These are phyloP conservation scores for Hippoglossus stenolepis DNA, from an alignment of 2,113 vertebrate species.

Conservation along the genomic window DNA sequence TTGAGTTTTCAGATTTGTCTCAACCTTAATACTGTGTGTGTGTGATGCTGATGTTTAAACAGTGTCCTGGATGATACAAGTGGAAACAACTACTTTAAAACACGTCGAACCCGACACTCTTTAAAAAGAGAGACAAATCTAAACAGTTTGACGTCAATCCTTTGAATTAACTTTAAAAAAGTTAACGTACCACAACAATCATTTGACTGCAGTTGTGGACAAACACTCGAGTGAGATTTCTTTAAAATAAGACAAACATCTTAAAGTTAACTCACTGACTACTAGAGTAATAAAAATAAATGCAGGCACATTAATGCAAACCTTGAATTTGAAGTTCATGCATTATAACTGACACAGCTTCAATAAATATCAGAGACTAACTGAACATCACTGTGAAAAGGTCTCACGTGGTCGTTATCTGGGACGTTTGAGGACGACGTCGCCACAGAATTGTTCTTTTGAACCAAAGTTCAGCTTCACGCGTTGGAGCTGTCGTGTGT, in stretches of 20 bases:
- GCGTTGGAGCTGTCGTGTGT: constrained; percentile 77
- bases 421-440: neutral
- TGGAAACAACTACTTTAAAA: too few species aligned
- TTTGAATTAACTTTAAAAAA: too few species aligned
- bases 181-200: constrained; percentile 19
- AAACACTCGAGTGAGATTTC: too few species aligned
- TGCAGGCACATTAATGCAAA: constrained; percentile 15
- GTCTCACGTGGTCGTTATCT: constrained; percentile 23
- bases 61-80: too few species aligned
- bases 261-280: neutral
- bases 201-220: neutral
- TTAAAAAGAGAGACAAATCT: too few species aligned
- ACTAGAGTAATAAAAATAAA: constrained; percentile 19
- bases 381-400: neutral
- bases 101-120: too few species aligned
- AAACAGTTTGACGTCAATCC: too few species aligned
- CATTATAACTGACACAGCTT: constrained; percentile 41
- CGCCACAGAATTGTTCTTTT: too few species aligned
- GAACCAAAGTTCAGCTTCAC: constrained; percentile 62
- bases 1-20: neutral
- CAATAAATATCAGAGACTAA: constrained; percentile 61
- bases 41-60: too few species aligned
- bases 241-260: neutral
- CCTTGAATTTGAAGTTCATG: constrained; percentile 50
- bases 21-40: too few species aligned